phyloP scores from a whole-genome alignment of 2,113 vertebrate genomes.

The Aphyosemion australe region DNA sequence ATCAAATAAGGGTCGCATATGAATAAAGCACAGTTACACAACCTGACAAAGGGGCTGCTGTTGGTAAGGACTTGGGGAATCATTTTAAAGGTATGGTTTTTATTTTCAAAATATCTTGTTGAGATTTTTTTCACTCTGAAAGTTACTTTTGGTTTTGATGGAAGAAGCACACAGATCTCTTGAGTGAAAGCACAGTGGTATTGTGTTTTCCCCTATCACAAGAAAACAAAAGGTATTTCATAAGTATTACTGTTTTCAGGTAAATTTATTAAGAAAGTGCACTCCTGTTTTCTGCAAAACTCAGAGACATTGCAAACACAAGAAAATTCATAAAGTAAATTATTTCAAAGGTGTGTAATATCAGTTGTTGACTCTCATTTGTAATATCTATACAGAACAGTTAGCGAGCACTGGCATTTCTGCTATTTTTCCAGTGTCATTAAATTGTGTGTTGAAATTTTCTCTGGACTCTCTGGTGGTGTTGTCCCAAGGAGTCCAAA shows the following conservation, averaged over 20 bases:
- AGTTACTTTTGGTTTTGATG: slow-evolving; percentile 16
- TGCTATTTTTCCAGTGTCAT: slow-evolving; percentile 10
- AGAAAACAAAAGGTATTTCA: neutral
- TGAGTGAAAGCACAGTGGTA: slow-evolving; percentile 15
- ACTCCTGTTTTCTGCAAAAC: neutral
- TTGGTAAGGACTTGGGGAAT: neutral
- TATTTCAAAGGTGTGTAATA: neutral
- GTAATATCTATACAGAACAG: neutral
- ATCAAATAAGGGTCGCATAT: slow-evolving; percentile 18
- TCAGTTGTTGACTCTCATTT: neutral
- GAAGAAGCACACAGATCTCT: slow-evolving; percentile 52
- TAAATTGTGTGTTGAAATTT: slow-evolving; percentile 18
- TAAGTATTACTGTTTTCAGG: neutral
- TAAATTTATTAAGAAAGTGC: neutral
- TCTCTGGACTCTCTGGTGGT: neutral
- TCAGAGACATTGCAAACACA: neutral
- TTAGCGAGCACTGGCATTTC: slow-evolving; percentile 19
- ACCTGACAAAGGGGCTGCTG: neutral
- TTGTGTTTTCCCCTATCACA: neutral
- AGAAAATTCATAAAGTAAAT: too few species aligned
- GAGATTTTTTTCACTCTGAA: neutral
- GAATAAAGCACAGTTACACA: slow-evolving; percentile 43
- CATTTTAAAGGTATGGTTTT: slow-evolving; percentile 4
- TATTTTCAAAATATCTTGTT: slow-evolving; percentile 7
- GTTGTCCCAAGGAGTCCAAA: slow-evolving; percentile 5